Percentiles rank a stretch among this genome's conserved stretches.
phyloP scores from a whole-genome alignment of 1,140 invertebrate genomes.

The Gonioctena quinquepunctata region DNA sequence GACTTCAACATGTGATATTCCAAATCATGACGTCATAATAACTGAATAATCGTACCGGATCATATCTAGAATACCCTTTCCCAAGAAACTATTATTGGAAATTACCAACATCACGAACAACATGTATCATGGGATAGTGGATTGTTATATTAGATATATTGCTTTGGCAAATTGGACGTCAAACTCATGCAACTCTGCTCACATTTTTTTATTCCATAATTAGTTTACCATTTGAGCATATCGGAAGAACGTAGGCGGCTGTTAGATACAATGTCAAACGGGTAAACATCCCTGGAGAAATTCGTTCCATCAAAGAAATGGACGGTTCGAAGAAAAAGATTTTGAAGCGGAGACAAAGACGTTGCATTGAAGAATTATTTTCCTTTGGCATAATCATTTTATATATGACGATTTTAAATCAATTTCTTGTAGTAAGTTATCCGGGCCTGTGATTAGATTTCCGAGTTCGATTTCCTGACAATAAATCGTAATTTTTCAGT shows the following conservation, averaged over 20 bases:
- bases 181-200: conserved; percentile 18
- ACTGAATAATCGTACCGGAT: no score
- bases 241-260: conserved; percentile 13
- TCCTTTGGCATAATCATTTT: no score
- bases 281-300: background rate
- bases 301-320: background rate
- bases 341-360: no score
- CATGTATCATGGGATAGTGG: background rate
- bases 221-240: conserved; percentile 24
- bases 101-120: conserved; percentile 13
- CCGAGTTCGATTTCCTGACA: no score
- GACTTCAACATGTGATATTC: no score
- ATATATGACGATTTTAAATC: no score
- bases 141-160: conserved; percentile 28
- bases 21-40: no score
- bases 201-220: conserved; percentile 28
- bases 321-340: no score
- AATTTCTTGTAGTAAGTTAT: no score
- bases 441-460: no score
- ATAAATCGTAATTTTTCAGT: no score
- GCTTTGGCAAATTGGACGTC: conserved; percentile 36
- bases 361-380: no score
- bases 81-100: background rate
- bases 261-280: conserved; percentile 14
- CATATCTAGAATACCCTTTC: background rate